Base-by-base conservation (phyloP, 2,113 vertebrate species). In the Dicrurus megarhynchus region DNA sequence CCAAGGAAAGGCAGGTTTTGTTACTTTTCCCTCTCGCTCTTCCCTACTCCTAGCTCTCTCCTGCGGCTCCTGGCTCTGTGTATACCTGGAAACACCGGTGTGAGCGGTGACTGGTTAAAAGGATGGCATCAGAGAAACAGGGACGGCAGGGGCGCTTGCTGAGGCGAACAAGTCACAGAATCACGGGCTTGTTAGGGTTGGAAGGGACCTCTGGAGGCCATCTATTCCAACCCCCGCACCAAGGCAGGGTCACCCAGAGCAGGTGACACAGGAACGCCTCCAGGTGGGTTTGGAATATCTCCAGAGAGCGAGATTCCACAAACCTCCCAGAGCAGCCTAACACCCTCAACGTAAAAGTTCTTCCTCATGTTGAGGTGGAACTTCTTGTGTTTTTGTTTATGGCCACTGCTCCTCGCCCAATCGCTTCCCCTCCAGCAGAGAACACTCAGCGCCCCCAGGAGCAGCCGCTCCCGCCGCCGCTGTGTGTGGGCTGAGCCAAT, bases 401-500 rank as follows among this genome's bases (percentile, higher is more conserved):
- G 8, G 41, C 9, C 47, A 5, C 30, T 1, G 26, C 53, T 27
- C 39, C 19, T 8, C 1, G 11, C 11, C 39, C 28, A 4, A 13
- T 1, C 16, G 3, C 24, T 10, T 6, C 46, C 20, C 78, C 2
- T 0, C 2, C 8, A 2, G 1, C 13, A 2, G 0, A 2, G 1
- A 4, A 4, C 9, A 1, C 10, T 1, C 3, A 2, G 2, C 0
- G 0, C 2, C 14, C 1, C 21, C 1, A 8, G 4, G 23, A 37
- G 12, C 12, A 1, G 4, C 57, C 32, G 4, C 42, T 4, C 6
- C 28, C 20, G 9, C 28, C 14, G 23, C 63, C 18, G 14, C 47
- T 2, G 7, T 7, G 49, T 2, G 41, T 2, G 41, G 55, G 30
- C 10, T 2, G 13, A 17, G 1, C 80, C 89, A 55, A 42, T 22